These are phyloP conservation scores for Tetragnatha versicolor DNA, from an alignment of 1,140 invertebrate genomes.

Conservation along the genomic window DNA sequence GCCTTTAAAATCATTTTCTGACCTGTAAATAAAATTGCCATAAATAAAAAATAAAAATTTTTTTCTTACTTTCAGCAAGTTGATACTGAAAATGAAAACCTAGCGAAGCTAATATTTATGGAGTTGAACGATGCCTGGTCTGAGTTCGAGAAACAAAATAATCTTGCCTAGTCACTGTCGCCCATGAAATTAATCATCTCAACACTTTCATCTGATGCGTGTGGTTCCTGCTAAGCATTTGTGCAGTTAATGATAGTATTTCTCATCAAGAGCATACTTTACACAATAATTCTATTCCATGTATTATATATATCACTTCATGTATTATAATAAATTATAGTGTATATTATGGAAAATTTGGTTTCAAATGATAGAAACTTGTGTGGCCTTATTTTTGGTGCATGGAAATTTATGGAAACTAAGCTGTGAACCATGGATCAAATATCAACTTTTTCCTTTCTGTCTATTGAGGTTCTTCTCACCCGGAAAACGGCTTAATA, in stretches of 20 bases:
- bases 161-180: conserved; percentile 52
- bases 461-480: not conserved
- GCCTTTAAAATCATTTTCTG: not conserved
- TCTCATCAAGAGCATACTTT: no score
- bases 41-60: not conserved
- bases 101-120: conserved; percentile 98
- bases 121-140: conserved; percentile 98
- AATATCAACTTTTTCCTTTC: not conserved
- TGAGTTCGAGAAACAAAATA: conserved; percentile 84
- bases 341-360: conserved; percentile 39
- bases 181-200: conserved; percentile 14
- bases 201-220: conserved; percentile 2
- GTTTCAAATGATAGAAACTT: conserved; percentile 42
- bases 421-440: conserved; percentile 4
- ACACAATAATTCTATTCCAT: no score
- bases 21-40: not conserved
- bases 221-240: no score
- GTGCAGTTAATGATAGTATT: no score
- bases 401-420: conserved; percentile 11
- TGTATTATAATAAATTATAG: conserved; percentile 30
- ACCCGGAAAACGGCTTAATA: not conserved
- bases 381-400: conserved; percentile 54
- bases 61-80: conserved; percentile 73
- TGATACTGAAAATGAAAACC: conserved; percentile 84
- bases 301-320: conserved; percentile 17